Base-by-base conservation (phyloP, 2,113 vertebrate genomes). In the Ardeotis arabs region DNA sequence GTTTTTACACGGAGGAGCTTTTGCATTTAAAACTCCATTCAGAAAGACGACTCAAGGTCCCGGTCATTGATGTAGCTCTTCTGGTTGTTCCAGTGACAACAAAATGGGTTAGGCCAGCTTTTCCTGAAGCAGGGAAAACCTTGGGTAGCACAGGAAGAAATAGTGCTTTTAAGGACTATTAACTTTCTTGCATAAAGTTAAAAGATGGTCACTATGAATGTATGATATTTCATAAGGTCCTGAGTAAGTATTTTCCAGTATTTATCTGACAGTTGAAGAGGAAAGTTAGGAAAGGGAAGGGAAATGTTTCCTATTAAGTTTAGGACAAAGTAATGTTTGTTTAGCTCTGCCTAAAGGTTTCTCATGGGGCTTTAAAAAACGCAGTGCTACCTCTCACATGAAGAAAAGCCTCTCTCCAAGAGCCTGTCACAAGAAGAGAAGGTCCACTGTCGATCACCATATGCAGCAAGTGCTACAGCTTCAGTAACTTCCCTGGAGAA, bases 401-500 rank as follows among this genome's bases (percentile, higher is more conserved):
- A 63, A 56, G 35, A 56, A 60, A 84, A 63, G 16, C 67, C 35
- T 59, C 23, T 49, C 74, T 70, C 80, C 39, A 64, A 73, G 67
- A 59, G 68, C 20, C 60, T 64, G 19, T 59, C 77, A 78, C n/a
- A 53, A 78, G 31, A 49, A 56, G 16, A 62, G 60, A 50, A 76
- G 9, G 2, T 7, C 4, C 14, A 17, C 58, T 33, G 24, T 33
- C 2, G 2, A 47, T 24, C 64, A 37, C 27, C 0, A 0, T 11
- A 69, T 4, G 21, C 25, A 68, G 24, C 16, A 41, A 75, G 37
- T 33, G 23, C n/a, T 47, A 35, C 58, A 52, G 52, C 52, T 70
- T 50, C 60, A 75, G 69, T 44, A 89, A 31, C 22, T 41, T 83
- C 41, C 70, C 35, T 35, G 17, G 7, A 85, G 55, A 89, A 85